These are phyloP conservation scores for Sminthurides aquaticus DNA, from an alignment of 2,888 invertebrate species.

Conservation along the genomic window DNA sequence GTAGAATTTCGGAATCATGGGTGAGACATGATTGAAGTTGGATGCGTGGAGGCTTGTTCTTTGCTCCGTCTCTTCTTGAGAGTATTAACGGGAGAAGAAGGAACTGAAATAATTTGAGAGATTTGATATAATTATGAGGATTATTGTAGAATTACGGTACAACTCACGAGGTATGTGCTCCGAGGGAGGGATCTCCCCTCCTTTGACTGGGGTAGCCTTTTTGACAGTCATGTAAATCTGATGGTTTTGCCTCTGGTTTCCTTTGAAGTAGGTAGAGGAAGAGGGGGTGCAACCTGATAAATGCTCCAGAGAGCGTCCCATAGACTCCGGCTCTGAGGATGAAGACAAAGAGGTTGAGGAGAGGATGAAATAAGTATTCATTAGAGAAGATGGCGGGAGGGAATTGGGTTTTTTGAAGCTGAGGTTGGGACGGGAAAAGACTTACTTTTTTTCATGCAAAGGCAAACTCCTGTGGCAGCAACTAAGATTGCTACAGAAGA, in stretches of 20 bases:
- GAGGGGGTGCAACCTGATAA: conserved; percentile 37
- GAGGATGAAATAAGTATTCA: background rate
- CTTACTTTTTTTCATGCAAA: conserved; percentile 54
- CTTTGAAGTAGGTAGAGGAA: conserved; percentile 41
- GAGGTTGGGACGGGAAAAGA: too few relatives aligned
- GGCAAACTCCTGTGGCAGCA: conserved; percentile 53
- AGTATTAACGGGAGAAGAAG: too few relatives aligned
- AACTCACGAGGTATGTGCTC: conserved; percentile 51
- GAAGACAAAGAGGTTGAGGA: too few relatives aligned
- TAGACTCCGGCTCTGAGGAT: conserved; percentile 15
- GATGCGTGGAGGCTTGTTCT: too few relatives aligned
- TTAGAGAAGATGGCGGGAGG: too few relatives aligned
- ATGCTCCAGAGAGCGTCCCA: conserved; percentile 36
- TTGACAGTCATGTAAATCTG: conserved; percentile 43
- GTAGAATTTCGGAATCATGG: too few relatives aligned
- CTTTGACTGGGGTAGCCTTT: conserved; percentile 38
- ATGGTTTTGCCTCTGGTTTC: conserved; percentile 32
- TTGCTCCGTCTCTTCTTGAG: too few relatives aligned
- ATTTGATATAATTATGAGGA: too few relatives aligned
- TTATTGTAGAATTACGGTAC: too few relatives aligned
- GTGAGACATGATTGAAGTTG: too few relatives aligned
- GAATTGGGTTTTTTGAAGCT: too few relatives aligned
- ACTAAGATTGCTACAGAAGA: conserved; percentile 53
- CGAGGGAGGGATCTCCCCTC: conserved; percentile 45
- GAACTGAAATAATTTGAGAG: too few relatives aligned